These are phyloP conservation scores for Musca vetustissima DNA, from an alignment of 1,140 invertebrate species.

Conservation along the genomic window DNA sequence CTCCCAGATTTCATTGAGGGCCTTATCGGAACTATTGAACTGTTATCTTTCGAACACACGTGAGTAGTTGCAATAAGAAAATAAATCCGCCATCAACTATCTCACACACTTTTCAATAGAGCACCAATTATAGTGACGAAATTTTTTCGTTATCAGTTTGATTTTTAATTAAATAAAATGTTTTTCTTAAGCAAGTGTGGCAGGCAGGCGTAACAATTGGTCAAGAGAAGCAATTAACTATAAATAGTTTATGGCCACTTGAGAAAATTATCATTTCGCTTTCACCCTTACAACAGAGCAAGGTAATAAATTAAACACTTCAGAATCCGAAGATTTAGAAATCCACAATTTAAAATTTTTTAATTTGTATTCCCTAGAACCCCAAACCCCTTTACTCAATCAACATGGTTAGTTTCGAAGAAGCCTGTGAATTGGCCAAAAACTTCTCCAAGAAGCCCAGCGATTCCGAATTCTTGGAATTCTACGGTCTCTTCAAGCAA, in stretches of 20 bases:
- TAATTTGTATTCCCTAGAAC: not conserved
- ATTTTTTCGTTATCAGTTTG: too few relatives aligned
- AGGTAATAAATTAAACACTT: conserved; percentile 1
- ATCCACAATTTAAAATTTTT: not conserved
- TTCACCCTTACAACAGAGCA: not conserved
- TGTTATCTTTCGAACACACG: too few relatives aligned
- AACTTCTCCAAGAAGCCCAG: conserved; percentile 73
- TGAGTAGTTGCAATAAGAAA: too few relatives aligned
- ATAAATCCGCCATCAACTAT: too few relatives aligned
- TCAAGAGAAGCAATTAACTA: not conserved
- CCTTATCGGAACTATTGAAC: too few relatives aligned
- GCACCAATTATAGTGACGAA: too few relatives aligned
- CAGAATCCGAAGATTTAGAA: not conserved
- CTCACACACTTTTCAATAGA: too few relatives aligned
- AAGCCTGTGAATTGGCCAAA: conserved; percentile 77
- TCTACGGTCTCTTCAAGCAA: conserved; percentile 90
- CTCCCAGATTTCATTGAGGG: too few relatives aligned
- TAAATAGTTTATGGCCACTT: conserved; percentile 1
- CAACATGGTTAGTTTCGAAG: conserved; percentile 54
- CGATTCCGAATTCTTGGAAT: conserved; percentile 80
- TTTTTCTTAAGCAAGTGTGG: too few relatives aligned
- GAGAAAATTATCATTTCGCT: conserved; percentile 14
- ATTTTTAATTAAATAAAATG: too few relatives aligned
- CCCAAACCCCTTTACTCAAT: not conserved
- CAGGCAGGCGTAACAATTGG: too few relatives aligned